Evolutionary conservation across 1,140 invertebrate species (phyloP).

Genomic region (Tetramorium parvispinum): DNA sequence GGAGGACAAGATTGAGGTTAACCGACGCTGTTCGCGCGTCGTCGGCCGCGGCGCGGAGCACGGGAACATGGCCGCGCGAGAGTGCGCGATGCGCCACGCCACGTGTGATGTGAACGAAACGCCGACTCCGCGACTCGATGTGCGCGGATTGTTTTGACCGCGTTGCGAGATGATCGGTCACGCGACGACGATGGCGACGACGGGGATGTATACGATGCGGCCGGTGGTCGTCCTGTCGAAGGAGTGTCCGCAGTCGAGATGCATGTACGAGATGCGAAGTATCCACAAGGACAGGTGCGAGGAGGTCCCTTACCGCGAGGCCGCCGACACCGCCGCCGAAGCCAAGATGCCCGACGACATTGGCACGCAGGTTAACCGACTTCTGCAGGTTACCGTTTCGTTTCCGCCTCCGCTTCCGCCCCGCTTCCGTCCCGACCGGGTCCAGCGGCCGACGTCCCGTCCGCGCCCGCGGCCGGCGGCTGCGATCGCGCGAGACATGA

Average conservation of each 20-base stretch:
- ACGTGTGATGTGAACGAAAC: too few relatives aligned
- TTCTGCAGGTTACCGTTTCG: constrained; percentile 88
- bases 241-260: constrained; percentile 84
- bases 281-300: constrained; percentile 80
- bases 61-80: not conserved
- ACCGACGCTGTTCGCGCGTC: too few relatives aligned
- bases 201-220: constrained; percentile 87
- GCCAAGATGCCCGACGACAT: constrained; percentile 83
- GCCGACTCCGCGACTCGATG: too few relatives aligned
- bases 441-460: not conserved
- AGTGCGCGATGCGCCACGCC: not conserved
- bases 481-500: constrained; percentile 65
- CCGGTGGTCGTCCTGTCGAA: constrained; percentile 85
- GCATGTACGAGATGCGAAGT: constrained; percentile 89
- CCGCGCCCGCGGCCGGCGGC: constrained; percentile 37
- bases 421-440: constrained; percentile 76
- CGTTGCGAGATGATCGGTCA: not conserved
- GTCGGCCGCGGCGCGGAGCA: not conserved
- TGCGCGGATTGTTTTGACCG: not conserved
- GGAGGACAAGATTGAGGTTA: not conserved
- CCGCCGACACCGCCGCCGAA: not conserved
- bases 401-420: constrained; percentile 76
- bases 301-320: not conserved
- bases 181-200: constrained; percentile 35
- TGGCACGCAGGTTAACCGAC: constrained; percentile 89